Percentiles rank a stretch among this genome's conserved stretches.
Evolutionary conservation across 2,888 invertebrate genomes (phyloP).

Genomic region (Cistogaster globosa): DNA sequence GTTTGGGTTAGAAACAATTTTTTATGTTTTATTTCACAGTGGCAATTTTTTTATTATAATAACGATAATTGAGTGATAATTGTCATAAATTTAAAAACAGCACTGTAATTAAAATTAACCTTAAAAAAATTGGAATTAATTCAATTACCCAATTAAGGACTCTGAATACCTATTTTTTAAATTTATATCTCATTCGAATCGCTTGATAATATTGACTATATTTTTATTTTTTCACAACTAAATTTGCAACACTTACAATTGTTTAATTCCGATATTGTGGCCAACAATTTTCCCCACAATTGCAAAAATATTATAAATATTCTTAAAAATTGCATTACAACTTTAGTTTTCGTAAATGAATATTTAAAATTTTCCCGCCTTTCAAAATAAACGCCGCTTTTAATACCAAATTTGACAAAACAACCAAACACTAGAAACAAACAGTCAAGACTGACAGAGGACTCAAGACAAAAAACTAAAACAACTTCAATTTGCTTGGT

Average conservation of each 20-base stretch:
- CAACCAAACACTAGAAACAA: conserved; percentile 58
- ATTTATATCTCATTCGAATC: too few relatives aligned
- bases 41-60: too few relatives aligned
- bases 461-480: conserved; percentile 44
- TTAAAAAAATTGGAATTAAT: too few relatives aligned
- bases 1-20: too few relatives aligned
- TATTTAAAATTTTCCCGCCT: conserved; percentile 20
- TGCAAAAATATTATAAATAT: conserved; percentile 56
- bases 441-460: conserved; percentile 61
- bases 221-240: neutral
- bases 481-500: conserved; percentile 29
- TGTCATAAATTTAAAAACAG: too few relatives aligned
- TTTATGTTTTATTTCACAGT: too few relatives aligned
- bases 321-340: conserved; percentile 42
- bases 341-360: neutral
- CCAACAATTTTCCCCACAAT: conserved; percentile 71
- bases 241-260: conserved; percentile 78
- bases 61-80: too few relatives aligned
- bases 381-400: neutral
- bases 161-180: too few relatives aligned
- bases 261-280: conserved; percentile 80
- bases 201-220: too few relatives aligned
- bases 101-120: too few relatives aligned
- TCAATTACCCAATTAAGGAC: too few relatives aligned
- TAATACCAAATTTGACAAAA: conserved; percentile 6